Conservation (phyloP, 2,797 vertebrate species). For the Fundulus diaphanus region DNA sequence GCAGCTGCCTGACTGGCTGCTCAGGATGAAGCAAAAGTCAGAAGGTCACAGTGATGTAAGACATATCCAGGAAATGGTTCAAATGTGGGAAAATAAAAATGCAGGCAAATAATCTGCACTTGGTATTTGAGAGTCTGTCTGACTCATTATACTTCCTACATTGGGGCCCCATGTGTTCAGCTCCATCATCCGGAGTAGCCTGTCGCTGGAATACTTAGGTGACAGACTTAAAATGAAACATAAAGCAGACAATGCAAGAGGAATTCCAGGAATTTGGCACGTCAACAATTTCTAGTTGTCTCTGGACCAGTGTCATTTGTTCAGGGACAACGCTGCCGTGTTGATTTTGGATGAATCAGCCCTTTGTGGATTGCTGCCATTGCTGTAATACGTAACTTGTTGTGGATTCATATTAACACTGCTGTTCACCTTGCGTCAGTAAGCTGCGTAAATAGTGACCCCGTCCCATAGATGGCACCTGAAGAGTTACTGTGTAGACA, state of each 20-base stretch:
- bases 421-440: constrained; percentile 54
- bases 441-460: constrained; percentile 51
- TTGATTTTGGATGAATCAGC: constrained; percentile 60
- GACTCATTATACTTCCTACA: constrained; percentile 54
- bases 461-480: constrained; percentile 20
- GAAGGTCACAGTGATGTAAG: constrained; percentile 32
- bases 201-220: constrained; percentile 25
- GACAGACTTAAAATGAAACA: constrained; percentile 36
- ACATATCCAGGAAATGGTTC: constrained; percentile 59
- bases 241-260: constrained; percentile 22
- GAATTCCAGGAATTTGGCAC: constrained; percentile 50
- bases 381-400: constrained; percentile 5
- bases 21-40: constrained; percentile 40
- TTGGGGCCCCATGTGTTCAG: constrained; percentile 18
- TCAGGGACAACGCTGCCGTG: constrained; percentile 19
- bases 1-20: constrained; percentile 36
- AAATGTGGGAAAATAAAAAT: constrained; percentile 34
- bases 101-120: constrained; percentile 41
- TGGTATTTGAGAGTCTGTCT: constrained; percentile 38
- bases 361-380: constrained; percentile 40
- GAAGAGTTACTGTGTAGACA: constrained; percentile 15
- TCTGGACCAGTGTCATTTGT: constrained; percentile 21
- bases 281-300: constrained; percentile 44
- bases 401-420: constrained; percentile 12
- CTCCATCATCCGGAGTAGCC: constrained; percentile 52